Evolutionary conservation across 1,140 invertebrate genomes (phyloP).

Genomic region (Bombus vancouverensis): DNA sequence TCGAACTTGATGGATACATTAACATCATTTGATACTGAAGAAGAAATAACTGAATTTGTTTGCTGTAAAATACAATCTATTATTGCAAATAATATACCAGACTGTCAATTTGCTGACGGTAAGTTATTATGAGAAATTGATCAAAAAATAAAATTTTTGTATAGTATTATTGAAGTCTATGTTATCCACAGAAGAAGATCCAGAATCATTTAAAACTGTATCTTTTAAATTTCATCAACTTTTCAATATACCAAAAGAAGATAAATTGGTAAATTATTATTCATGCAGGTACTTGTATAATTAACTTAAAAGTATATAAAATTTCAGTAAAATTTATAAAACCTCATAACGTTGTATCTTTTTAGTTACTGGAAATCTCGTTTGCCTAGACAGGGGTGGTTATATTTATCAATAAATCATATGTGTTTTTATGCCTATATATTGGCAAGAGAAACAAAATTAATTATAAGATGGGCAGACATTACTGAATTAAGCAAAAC

Average conservation of each 20-base stretch:
- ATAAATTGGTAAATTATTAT: conserved; percentile 97
- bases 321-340: conserved; percentile 35
- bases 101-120: conserved; percentile 83
- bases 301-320: conserved; percentile 48
- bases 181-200: conserved; percentile 89
- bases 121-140: conserved; percentile 58
- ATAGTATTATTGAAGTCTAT: background rate
- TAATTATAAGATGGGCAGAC: conserved; percentile 93
- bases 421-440: conserved; percentile 98
- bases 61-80: conserved; percentile 97
- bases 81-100: conserved; percentile 86
- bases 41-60: conserved; percentile 97
- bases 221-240: conserved; percentile 93
- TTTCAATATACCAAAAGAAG: conserved; percentile 95
- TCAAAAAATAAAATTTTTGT: background rate
- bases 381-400: conserved; percentile 96
- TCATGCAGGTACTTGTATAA: conserved; percentile 90
- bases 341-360: conserved; percentile 79
- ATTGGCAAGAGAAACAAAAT: conserved; percentile 94
- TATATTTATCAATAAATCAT: conserved; percentile 97
- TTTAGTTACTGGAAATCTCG: conserved; percentile 96
- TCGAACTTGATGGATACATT: conserved; percentile 93
- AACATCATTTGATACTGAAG: conserved; percentile 95
- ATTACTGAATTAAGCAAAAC: conserved; percentile 89
- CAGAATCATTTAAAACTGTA: conserved; percentile 90